A percentile compares a stretch with the other conserved stretches of the same genome.
These are phyloP conservation scores for Drosophila obscura DNA, from an alignment of 1,140 invertebrate species.

Conservation along the genomic window DNA sequence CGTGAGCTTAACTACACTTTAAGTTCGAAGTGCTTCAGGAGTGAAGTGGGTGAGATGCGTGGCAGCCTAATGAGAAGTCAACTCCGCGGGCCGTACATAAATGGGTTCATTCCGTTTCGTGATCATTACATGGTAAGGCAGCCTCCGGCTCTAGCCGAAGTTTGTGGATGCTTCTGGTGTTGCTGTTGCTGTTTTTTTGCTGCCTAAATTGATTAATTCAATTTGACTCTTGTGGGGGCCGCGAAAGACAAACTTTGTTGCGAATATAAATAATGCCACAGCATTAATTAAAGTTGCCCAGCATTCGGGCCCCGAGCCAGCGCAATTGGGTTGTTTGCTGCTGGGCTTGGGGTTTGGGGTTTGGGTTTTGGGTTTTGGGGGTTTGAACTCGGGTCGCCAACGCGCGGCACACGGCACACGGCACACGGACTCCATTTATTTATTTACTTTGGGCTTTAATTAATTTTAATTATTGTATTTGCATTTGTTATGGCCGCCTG, in stretches of 20 bases:
- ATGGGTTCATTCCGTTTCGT: no score
- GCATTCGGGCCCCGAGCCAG: constrained; percentile 6
- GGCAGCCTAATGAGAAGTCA: no score
- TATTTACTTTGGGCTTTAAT: constrained; percentile 69
- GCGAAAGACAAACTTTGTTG: constrained; percentile 55
- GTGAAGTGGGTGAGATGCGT: no score
- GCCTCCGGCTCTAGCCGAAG: no score
- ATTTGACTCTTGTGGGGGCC: constrained; percentile 53
- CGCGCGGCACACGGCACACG: background rate
- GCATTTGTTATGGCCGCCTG: constrained; percentile 50
- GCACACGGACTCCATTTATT: constrained; percentile 51
- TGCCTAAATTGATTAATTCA: constrained; percentile 69
- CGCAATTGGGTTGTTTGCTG: background rate
- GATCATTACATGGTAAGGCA: no score
- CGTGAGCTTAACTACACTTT: no score
- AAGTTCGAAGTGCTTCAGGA: no score
- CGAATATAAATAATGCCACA: constrained; percentile 70
- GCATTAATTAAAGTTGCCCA: constrained; percentile 67
- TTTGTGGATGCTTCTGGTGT: constrained; percentile 1
- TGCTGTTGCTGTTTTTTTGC: background rate
- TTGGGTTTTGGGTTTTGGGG: background rate
- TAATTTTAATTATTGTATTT: constrained; percentile 80
- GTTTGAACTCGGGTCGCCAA: background rate
- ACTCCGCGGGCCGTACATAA: no score
- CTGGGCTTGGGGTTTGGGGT: background rate